These are phyloP conservation scores for Esperia sulphurella DNA, from an alignment of 2,888 invertebrate species.

Conservation along the genomic window DNA sequence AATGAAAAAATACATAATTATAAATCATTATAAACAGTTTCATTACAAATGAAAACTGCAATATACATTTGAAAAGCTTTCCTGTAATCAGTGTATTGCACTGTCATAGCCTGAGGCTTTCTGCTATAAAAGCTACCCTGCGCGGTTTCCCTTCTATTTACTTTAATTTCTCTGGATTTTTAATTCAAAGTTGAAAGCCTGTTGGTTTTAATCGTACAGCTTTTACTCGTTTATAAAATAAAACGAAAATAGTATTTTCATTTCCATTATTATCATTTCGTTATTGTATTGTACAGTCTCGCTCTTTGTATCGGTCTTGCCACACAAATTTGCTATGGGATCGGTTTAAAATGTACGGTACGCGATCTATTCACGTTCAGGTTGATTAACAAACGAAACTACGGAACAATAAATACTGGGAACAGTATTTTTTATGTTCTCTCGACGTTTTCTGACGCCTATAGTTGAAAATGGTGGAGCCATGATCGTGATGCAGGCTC, in stretches of 20 bases:
- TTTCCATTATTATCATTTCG: neutral
- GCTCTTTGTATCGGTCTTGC: conserved; percentile 18
- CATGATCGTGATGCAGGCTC: conserved; percentile 36
- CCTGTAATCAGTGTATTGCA: neutral
- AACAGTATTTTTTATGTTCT: conserved; percentile 30
- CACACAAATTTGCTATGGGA: conserved; percentile 26
- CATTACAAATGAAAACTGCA: neutral
- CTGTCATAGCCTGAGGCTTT: neutral
- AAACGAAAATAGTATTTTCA: neutral
- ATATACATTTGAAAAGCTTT: neutral
- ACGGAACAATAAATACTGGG: conserved; percentile 24
- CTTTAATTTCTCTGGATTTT: conserved; percentile 16
- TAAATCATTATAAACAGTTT: too few relatives aligned
- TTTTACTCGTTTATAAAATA: neutral
- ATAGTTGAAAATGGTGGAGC: conserved; percentile 51
- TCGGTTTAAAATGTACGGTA: conserved; percentile 10
- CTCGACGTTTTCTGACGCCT: conserved; percentile 27
- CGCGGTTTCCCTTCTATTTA: conserved; percentile 8
- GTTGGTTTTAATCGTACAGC: neutral
- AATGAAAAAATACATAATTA: too few relatives aligned
- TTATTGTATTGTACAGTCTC: neutral
- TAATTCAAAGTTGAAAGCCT: conserved; percentile 12
- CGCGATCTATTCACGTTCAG: conserved; percentile 1
- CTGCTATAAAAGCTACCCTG: neutral
- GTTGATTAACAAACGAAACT: conserved; percentile 16